Evolutionary conservation across 2,888 invertebrate genomes (phyloP), one percentile per base, ranked within the genome.

Genomic region (Amorpha juglandis): DNA sequence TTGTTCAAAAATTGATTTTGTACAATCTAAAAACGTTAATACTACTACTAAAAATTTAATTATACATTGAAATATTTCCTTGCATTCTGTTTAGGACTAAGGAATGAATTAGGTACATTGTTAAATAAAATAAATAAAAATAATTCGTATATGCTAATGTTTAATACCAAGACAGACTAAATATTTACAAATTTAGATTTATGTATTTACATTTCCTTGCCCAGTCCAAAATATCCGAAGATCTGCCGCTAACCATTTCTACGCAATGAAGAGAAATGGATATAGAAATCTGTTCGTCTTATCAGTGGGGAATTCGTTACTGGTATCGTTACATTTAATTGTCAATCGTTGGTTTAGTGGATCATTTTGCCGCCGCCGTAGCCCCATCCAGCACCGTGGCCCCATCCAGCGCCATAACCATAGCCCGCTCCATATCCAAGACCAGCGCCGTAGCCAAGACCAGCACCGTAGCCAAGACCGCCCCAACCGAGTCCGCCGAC

Each of bases 221-320:
- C 83, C 82, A 83, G 79, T 83, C 78, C 76, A 74, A 78, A 74
- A 72, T 77, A 73, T 78, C 76, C 71, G 78, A 82, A 83, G 80
- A 86, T 88, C 83, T 88, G 89, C 90, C 86, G 87, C 85, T 84
- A 84, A 85, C 90, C 89, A 89, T 90, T 91, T 91, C 89, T 75
- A 77, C 78, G 66, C 74, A 81, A 79, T 71, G 72, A 78, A 75
- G 72, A 70, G 88, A 91, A 91, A 91, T 87, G 89, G 89, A 79
- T 87, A 83, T 87, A 90, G 87, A 89, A 85, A 80, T 86, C 79
- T 80, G 75, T 80, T 82, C 79, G 76, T 78, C 74, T 76, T 75
- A 77, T 75, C 73, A 75, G 76, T 75, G 73, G 73, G 74, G 73
- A 73, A 71, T 69, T 76, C 70, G 70, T 76, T 71, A 77, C 72